These are phyloP conservation scores for Momotus momota DNA, from an alignment of 2,797 vertebrate species.

Conservation along the genomic window DNA sequence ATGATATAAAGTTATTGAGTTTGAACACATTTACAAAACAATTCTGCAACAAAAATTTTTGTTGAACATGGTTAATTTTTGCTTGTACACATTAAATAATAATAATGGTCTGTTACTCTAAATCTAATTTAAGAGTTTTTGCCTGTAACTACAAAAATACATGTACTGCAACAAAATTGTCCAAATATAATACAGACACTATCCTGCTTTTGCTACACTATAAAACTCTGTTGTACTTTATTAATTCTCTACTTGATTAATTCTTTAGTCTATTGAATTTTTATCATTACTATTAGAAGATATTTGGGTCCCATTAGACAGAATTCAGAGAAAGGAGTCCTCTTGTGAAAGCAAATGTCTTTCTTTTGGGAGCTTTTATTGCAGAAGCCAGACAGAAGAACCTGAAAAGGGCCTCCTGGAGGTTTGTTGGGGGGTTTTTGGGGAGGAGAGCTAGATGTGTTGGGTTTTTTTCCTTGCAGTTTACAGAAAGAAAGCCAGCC, in stretches of 20 bases:
- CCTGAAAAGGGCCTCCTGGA: neutral
- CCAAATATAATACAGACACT: neutral
- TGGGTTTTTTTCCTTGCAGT: neutral
- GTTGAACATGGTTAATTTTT: neutral
- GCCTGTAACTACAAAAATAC: neutral
- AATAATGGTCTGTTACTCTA: neutral
- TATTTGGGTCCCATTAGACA: neutral
- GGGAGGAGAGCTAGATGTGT: neutral
- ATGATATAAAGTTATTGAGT: accelerated
- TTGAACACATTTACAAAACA: neutral
- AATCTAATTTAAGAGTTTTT: neutral
- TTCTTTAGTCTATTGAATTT: neutral
- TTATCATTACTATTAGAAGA: neutral
- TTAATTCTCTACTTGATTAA: neutral
- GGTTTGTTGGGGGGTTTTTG: neutral
- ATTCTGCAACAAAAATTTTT: neutral
- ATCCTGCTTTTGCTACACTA: neutral
- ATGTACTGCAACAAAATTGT: neutral
- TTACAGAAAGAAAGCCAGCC: neutral
- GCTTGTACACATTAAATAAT: neutral
- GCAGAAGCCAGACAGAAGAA: neutral
- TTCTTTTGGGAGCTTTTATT: neutral
- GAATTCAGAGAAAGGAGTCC: neutral
- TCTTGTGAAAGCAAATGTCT: neutral
- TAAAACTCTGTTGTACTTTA: neutral